Evolutionary conservation across 1,140 invertebrate genomes (phyloP).

Genomic region (Dryas iulia): DNA sequence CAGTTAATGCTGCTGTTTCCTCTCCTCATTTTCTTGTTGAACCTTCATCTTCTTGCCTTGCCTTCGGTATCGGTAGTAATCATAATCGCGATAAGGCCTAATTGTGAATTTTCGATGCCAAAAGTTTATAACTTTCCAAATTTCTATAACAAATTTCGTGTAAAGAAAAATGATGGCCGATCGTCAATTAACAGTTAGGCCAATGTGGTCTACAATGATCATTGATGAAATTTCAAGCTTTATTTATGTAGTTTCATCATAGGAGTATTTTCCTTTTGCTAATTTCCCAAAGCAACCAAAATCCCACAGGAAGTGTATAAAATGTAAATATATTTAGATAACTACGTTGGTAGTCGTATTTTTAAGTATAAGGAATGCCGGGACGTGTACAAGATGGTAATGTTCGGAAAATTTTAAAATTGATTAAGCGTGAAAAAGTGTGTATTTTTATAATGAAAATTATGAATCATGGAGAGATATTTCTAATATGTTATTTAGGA

Average conservation of each 20-base stretch:
- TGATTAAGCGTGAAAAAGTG: conserved; percentile 55
- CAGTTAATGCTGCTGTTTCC: conserved; percentile 36
- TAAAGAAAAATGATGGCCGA: neutral
- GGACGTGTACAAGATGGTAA: conserved; percentile 53
- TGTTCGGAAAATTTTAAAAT: conserved; percentile 37
- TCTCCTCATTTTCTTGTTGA: conserved; percentile 17
- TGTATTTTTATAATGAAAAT: conserved; percentile 76
- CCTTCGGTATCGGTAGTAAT: conserved; percentile 16
- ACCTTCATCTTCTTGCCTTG: conserved; percentile 19
- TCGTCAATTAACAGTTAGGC: conserved; percentile 31
- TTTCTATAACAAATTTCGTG: conserved; percentile 3
- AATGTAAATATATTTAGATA: conserved; percentile 68
- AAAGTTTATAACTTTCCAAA: conserved; percentile 5
- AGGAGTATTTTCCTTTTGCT: conserved; percentile 35
- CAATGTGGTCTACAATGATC: conserved; percentile 56
- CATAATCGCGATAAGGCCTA: conserved; percentile 29
- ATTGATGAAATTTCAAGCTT: conserved; percentile 79
- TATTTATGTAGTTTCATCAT: conserved; percentile 57
- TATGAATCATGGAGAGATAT: conserved; percentile 52
- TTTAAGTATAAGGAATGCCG: conserved; percentile 65
- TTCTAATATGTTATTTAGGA: conserved; percentile 66
- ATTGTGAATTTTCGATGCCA: conserved; percentile 30
- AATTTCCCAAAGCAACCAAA: conserved; percentile 40
- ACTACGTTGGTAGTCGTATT: conserved; percentile 64
- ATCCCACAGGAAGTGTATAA: conserved; percentile 73